Evolutionary conservation across 2,113 vertebrate species (phyloP).

Genomic region (Toxotes jaculatrix): DNA sequence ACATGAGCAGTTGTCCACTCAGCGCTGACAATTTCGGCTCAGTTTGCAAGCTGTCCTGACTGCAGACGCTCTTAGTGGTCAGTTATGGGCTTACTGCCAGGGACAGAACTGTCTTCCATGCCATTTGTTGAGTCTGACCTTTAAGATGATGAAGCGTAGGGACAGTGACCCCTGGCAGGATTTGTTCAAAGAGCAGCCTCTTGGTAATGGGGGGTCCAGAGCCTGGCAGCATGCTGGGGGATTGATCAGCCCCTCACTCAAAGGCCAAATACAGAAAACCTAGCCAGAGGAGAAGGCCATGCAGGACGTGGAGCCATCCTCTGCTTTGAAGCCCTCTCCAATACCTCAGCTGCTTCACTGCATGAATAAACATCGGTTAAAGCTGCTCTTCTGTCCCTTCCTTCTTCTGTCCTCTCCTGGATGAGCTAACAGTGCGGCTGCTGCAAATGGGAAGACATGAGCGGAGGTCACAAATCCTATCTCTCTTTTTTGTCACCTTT

Average conservation of each 20-base stretch:
- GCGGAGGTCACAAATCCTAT: slow-evolving; percentile 56
- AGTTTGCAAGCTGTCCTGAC: slow-evolving; percentile 36
- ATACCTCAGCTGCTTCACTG: slow-evolving; percentile 71
- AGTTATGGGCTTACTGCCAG: slow-evolving; percentile 60
- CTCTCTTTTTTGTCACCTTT: slow-evolving; percentile 46
- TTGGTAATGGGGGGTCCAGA: slow-evolving; percentile 73
- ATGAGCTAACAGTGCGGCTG: slow-evolving; percentile 45
- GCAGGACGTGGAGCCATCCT: slow-evolving; percentile 67
- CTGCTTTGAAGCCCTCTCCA: slow-evolving; percentile 77
- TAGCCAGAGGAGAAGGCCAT: slow-evolving; percentile 81
- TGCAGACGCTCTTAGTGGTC: slow-evolving; percentile 47
- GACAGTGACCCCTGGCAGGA: slow-evolving; percentile 78
- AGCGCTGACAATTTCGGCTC: slow-evolving; percentile 27
- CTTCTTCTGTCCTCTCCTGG: slow-evolving; percentile 56
- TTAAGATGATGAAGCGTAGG: slow-evolving; percentile 81
- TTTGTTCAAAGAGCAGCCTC: slow-evolving; percentile 83
- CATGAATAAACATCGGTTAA: slow-evolving; percentile 76
- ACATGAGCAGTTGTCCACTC: slow-evolving; percentile 25
- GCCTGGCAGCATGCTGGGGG: slow-evolving; percentile 75
- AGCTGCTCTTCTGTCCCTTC: slow-evolving; percentile 54
- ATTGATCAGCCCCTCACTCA: slow-evolving; percentile 84
- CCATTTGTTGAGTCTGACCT: slow-evolving; percentile 82
- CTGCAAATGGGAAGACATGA: slow-evolving; percentile 57
- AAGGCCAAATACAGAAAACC: slow-evolving; percentile 80
- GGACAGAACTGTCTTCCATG: slow-evolving; percentile 74